Base-by-base conservation (phyloP, 2,797 vertebrate genomes). In the Semaprochilodus insignis region DNA sequence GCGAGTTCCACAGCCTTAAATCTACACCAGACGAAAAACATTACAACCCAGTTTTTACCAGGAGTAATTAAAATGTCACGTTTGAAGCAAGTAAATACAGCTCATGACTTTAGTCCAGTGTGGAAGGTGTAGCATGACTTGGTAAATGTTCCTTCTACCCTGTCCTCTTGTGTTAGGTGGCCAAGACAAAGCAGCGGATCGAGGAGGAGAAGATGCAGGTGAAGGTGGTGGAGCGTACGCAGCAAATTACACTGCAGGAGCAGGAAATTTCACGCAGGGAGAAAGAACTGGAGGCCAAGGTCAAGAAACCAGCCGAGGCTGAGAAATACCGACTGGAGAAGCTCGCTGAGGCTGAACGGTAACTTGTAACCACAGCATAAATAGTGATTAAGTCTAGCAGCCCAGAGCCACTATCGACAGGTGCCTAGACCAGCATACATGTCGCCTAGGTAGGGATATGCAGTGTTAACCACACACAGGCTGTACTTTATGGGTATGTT, bases 131-230 rank as follows among this genome's bases (percentile, higher is more conserved):
- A 52, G 67, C 21, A 40, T 21, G 34, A 59, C 5, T 10, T 48
- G 40, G n/a, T 44, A 21, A 48, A 65, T 5, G 10, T 60, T 23
- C n/a, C 6, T 44, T 44, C 40, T 44, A 2, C n/a, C 6, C 14
- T 51, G 17, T 48, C 19, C 34, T n/a, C 21, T 17, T 13, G 21
- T 6, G 27, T 1, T 85, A 98, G 97, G 97, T 98, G 89, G 97
- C 97, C 74, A 97, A 97, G 93, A 98, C 97, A 1, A 97, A 98
- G 93, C 97, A 98, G 92, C 94, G 93, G 83, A 98, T 98, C 0
- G 97, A 98, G 92, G 97, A 98, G 87, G 96, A 98, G 93, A 96
- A 92, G 83, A 97, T 98, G 91, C 97, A 98, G 92, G 88, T 98
- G 67, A 93, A 96, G 91, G 97, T 98, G 88, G 96, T 98, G 90